Conservation (phyloP, 2,888 invertebrate species). For the Argyresthia goedartella region DNA sequence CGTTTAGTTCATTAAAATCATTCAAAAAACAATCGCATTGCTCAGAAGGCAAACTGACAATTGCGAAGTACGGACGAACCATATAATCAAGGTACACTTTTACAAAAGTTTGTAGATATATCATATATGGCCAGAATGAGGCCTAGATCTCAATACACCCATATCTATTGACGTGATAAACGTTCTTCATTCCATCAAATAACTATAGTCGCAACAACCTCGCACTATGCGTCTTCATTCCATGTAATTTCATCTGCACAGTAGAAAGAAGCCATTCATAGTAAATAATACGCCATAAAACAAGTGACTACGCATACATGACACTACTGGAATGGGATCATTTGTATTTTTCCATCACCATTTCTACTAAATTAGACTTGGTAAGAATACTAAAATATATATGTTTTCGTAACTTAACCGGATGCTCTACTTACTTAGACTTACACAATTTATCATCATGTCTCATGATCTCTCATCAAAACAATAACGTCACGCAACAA, state of each 20-base stretch:
- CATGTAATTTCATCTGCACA: background rate
- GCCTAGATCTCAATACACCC: no score
- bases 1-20: no score
- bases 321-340: background rate
- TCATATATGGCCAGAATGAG: no score
- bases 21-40: no score
- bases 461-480: conserved; percentile 28
- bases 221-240: background rate
- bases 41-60: no score
- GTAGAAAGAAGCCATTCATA: background rate
- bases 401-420: background rate
- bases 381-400: background rate
- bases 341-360: background rate
- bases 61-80: no score
- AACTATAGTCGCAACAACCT: no score
- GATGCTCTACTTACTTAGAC: background rate
- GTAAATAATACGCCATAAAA: background rate
- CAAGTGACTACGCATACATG: background rate
- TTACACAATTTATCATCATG: background rate
- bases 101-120: no score
- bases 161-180: no score
- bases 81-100: no score
- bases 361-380: no score
- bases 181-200: no score
- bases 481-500: conserved; percentile 62